phyloP scores from a whole-genome alignment of 2,113 vertebrate species.

The Melanocharis versteri region DNA sequence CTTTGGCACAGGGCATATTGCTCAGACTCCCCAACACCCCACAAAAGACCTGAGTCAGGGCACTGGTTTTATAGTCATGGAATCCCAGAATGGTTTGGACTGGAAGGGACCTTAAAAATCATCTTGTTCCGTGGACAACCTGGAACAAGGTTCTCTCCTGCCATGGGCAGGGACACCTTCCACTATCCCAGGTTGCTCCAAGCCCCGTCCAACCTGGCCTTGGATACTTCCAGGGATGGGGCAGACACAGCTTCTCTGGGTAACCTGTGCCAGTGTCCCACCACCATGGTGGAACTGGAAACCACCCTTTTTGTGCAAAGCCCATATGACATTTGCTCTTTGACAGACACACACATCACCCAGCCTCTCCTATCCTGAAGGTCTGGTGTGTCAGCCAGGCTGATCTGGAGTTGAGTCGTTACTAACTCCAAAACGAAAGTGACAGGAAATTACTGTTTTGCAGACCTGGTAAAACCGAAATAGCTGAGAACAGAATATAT shows the following conservation, averaged over 20 bases:
- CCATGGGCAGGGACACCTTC: not conserved
- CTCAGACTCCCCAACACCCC: not conserved
- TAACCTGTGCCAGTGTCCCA: not conserved
- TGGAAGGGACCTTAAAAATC: not conserved
- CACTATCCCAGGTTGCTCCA: rapidly evolving
- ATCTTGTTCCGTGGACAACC: not conserved
- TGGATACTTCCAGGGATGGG: not conserved
- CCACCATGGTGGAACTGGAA: not conserved
- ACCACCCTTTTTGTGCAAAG: not conserved
- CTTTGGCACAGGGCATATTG: not conserved
- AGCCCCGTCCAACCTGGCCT: rapidly evolving
- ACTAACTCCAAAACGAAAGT: not conserved
- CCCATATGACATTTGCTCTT: rapidly evolving
- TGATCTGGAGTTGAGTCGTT: not conserved
- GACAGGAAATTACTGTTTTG: not conserved
- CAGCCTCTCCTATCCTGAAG: not conserved
- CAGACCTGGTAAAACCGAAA: not conserved
- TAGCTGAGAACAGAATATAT: not conserved
- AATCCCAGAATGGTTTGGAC: not conserved
- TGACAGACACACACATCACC: not conserved
- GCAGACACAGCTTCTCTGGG: not conserved
- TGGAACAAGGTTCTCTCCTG: not conserved
- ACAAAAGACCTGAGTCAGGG: not conserved
- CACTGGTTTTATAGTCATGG: not conserved
- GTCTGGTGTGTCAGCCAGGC: not conserved